Percentiles rank a stretch among this genome's conserved stretches.
These are phyloP conservation scores for Chaetops frenatus DNA, from an alignment of 2,113 vertebrate species.

Conservation along the genomic window DNA sequence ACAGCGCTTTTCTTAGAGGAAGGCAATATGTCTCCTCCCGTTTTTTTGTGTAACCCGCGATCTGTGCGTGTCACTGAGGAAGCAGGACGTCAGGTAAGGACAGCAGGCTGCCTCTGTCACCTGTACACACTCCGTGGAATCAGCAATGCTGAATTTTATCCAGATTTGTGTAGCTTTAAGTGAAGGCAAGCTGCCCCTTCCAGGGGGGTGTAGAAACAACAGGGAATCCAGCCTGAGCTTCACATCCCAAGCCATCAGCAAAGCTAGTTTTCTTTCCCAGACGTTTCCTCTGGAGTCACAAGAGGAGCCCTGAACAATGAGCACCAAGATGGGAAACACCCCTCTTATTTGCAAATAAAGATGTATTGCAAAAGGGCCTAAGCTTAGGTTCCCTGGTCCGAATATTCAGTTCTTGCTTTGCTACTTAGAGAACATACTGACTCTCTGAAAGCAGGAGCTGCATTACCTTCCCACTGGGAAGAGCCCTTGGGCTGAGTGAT, in stretches of 20 bases:
- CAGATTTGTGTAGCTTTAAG: not conserved
- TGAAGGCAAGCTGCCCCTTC: not conserved
- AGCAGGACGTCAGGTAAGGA: not conserved
- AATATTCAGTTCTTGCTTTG: not conserved
- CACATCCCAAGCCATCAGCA: not conserved
- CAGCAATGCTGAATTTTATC: not conserved
- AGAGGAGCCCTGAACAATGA: not conserved
- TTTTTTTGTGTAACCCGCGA: not conserved
- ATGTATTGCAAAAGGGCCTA: not conserved
- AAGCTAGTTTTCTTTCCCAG: not conserved
- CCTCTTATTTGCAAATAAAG: not conserved
- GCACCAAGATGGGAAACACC: not conserved
- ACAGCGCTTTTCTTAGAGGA: not conserved
- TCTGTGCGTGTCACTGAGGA: not conserved
- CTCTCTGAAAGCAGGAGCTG: not conserved
- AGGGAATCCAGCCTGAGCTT: not conserved
- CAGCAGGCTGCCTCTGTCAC: not conserved
- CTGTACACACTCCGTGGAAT: rapidly evolving
- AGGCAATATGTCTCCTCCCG: rapidly evolving
- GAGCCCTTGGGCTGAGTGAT: not conserved
- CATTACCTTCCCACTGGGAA: not conserved
- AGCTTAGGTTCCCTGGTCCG: rapidly evolving
- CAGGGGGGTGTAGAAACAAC: not conserved
- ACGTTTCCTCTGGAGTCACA: not conserved
- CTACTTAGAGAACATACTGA: not conserved